Evolutionary conservation across 2,888 invertebrate genomes (phyloP), one percentile per base, ranked within the genome.

Genomic region (Sphinx pinastri): DNA sequence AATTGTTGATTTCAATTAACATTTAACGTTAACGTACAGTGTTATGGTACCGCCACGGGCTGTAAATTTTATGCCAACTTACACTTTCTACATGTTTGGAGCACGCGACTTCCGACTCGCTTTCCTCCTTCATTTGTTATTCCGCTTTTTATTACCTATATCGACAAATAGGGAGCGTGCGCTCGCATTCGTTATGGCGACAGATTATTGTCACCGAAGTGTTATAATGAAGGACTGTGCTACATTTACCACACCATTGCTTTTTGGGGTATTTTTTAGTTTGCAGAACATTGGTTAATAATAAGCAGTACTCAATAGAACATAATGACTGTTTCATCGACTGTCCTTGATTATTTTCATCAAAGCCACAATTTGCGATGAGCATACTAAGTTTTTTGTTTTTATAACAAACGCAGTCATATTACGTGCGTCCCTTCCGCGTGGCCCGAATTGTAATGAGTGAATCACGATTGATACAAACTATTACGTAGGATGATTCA

Each of bases 1-100:
- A 88, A 89, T 88, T 89, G 86, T 83, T 84, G 84, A 88, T 88
- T 85, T 84, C 86, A 89, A 89, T 90, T 90, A 90, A 86, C 87
- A 88, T 68, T 84, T 83, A 83, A 81, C 80, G 79, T 59, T 54
- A 38, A 54, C 66, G 67, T 85, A 87, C 81, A 81, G 79, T 81
- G 87, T 83, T 83, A 87, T 87, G 84, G 87, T 81, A 81, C 74
- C 77, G 77, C 82, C 79, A 81, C 82, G 77, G 82, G 76, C 82
- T 75, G 86, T 85, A 86, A 84, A 86, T 85, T 88, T 85, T 81
- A 83, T 83, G 81, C 81, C 78, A 80, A 89, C 90, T 90, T 89
- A 85, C 89, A 90, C 91, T 92, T 92, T 92, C 92, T 90, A 90
- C 87, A 75, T 77, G 80, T 82, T 85, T 80, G 81, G 82, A 83